Percentiles rank a stretch among this genome's conserved stretches.
phyloP scores from a whole-genome alignment of 2,888 invertebrate species.

The Platerodrilus igneus region DNA sequence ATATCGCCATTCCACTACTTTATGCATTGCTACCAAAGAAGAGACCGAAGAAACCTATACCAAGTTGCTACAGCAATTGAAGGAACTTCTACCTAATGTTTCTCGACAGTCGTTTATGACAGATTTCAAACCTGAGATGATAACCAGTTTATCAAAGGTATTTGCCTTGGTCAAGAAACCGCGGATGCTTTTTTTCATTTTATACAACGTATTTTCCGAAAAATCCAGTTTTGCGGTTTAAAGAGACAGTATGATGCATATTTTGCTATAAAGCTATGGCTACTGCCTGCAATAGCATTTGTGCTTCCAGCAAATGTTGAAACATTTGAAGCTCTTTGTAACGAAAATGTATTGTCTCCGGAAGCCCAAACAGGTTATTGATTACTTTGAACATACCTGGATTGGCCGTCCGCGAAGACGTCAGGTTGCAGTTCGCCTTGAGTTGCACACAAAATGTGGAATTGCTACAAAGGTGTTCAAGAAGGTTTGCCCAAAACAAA shows the following conservation, averaged over 20 bases:
- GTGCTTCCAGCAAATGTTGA: no score
- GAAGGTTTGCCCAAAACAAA: constrained; percentile 8
- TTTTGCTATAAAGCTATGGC: constrained; percentile 14
- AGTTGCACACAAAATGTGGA: constrained; percentile 14
- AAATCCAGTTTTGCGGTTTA: constrained; percentile 15
- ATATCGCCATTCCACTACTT: constrained; percentile 19
- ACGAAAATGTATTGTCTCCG: not conserved
- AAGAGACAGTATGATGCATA: constrained; percentile 14
- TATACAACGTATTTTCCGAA: constrained; percentile 19
- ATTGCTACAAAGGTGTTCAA: constrained; percentile 8
- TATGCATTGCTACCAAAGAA: constrained; percentile 23
- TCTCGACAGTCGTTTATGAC: constrained; percentile 9
- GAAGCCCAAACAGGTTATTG: constrained; percentile 2
- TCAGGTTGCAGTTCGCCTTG: constrained; percentile 1
- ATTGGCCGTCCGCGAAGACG: constrained; percentile 12
- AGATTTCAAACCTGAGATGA: constrained; percentile 16
- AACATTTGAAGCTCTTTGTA: no score
- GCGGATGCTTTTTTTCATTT: constrained; percentile 26
- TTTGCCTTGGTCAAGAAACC: constrained; percentile 11
- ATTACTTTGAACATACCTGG: constrained; percentile 20
- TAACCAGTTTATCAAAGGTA: constrained; percentile 12
- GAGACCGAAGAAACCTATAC: constrained; percentile 16
- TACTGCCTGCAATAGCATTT: not conserved
- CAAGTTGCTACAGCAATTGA: constrained; percentile 9
- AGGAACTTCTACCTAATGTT: constrained; percentile 7